Base-by-base conservation (phyloP, 2,113 vertebrate genomes). In the Lamprologus ornatipinnis region DNA sequence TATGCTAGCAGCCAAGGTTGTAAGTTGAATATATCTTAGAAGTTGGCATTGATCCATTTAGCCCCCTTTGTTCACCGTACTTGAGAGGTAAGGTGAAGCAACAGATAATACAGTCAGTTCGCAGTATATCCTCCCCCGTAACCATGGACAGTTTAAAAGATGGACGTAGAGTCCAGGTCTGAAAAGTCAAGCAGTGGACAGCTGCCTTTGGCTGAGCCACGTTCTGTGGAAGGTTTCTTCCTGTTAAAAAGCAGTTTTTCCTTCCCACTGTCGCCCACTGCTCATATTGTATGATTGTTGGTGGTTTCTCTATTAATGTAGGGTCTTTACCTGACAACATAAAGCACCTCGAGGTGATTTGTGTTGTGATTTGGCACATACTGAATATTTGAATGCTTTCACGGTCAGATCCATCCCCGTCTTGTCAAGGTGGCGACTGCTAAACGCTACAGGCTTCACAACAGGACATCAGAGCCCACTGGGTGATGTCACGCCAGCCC, bases 11-110 rank as follows among this genome's bases (percentile, higher is more conserved):
- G 0, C 54, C 21, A 63, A 53, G 80, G 13, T 23, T 78, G 23
- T 47, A 81, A 26, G 70, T 15, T 42, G 70, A 89, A 65, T 65
- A 37, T 37, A 65, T 83, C 47, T 40, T 31, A 83, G 51, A 75
- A 63, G 12, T 35, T 47, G n/a, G 4, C 11, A 3, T 9, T 12
- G 5, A 0, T 19, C 68, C 78, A 31, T 85, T 35, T 7, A 68
- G 14, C 70, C 3, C 14, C 21, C n/a, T 21, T 51, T 82, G 19
- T 73, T 60, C 42, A 91, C 87, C 63, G 0, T 68, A 37, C 57
- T 79, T 86, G 80, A 88, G 4, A 3, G 3, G 12, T 21, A 6
- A 57, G n/a, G 13, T 23, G 23, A 73, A 45, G 13, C 37, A 15
- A 73, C 68, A 45, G 49, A 28, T 70, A 35, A 17, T 58, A 1